Evolutionary conservation across 1,140 invertebrate genomes (phyloP).

Genomic region (Leptinotarsa texana): DNA sequence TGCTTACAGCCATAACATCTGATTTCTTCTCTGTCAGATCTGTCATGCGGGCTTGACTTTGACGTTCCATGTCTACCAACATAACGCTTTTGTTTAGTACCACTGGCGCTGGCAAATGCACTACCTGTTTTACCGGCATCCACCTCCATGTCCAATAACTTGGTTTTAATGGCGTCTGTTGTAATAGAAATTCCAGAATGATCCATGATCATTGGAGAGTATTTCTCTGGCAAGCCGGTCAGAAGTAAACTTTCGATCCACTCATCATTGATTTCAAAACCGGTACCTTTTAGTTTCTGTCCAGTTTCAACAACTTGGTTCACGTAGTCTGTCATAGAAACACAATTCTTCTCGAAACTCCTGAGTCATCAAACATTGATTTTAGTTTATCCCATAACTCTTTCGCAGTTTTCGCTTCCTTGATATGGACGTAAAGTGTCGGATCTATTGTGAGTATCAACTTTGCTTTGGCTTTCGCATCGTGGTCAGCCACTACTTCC

Average conservation of each 20-base stretch:
- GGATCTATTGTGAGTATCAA: constrained; percentile 49
- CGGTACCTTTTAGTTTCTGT: constrained; percentile 38
- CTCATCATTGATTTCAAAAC: constrained; percentile 48
- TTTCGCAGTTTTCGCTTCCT: constrained; percentile 38
- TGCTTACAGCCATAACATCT: constrained; percentile 27
- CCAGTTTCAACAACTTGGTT: constrained; percentile 39
- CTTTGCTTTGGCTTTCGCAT: constrained; percentile 49
- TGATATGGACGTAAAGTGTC: constrained; percentile 50
- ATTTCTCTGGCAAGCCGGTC: constrained; percentile 50
- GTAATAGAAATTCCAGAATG: constrained; percentile 37
- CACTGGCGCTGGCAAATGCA: constrained; percentile 4
- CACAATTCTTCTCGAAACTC: constrained; percentile 34
- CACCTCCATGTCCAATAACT: constrained; percentile 31
- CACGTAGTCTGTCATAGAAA: constrained; percentile 39
- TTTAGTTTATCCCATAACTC: constrained; percentile 49
- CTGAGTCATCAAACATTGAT: constrained; percentile 33
- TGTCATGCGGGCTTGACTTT: constrained; percentile 5
- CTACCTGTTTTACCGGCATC: constrained; percentile 17
- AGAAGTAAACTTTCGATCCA: constrained; percentile 51
- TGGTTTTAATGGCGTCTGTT: constrained; percentile 37
- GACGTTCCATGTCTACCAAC: neutral
- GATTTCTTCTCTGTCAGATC: neutral
- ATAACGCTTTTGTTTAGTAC: neutral
- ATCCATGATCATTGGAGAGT: constrained; percentile 53
- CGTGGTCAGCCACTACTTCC: constrained; percentile 29